Base-by-base conservation (phyloP, 1,140 invertebrate genomes). In the Amphibalanus amphitrite region DNA sequence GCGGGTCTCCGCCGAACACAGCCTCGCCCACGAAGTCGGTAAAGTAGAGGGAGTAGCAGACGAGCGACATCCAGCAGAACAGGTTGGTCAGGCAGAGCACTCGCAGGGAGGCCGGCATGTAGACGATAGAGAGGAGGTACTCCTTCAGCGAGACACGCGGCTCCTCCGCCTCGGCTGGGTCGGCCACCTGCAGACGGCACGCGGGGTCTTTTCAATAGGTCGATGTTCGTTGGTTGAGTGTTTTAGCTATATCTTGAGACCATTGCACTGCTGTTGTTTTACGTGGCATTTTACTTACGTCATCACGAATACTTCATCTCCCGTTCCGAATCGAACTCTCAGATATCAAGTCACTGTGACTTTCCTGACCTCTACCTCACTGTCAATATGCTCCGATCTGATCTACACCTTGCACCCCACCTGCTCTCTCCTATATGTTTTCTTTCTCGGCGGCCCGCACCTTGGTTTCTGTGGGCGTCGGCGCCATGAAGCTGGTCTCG, bases 41-140 rank as follows among this genome's bases (percentile, higher is more conserved):
- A 79, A 97, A 97, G 80, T 97, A 97, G 0, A 98, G 82, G 0
- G 94, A 97, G 78, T 97, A 98, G 79, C 93, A 96, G 1, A 97
- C 92, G 71, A 97, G 90, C 0, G 93, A 92, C 92, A 95, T 97
- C 95, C 95, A 97, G 78, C 92, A 96, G 79, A 97, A 97, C 0
- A 97, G 83, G 82, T 97, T 97, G 0, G 94, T 97, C 3, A 96
- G 74, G 77, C 95, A 97, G 0, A 98, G 84, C 75, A 93, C 86
- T 59, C 88, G 84, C 71, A 98, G 81, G 1, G 91, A 94, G 72
- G 83, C 81, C 0, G 95, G 94, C 91, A 97, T 95, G 71, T 87
- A 84, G 0, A 97, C 77, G 33, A 97, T 96, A 4, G 94, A 95
- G 70, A 85, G 82, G 17, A 98, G 82, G 79, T 97, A 97, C 75